Percentiles rank a stretch among this genome's conserved stretches.
These are phyloP conservation scores for Cryptocheilus praepositus DNA, from an alignment of 2,888 invertebrate genomes.

Conservation along the genomic window DNA sequence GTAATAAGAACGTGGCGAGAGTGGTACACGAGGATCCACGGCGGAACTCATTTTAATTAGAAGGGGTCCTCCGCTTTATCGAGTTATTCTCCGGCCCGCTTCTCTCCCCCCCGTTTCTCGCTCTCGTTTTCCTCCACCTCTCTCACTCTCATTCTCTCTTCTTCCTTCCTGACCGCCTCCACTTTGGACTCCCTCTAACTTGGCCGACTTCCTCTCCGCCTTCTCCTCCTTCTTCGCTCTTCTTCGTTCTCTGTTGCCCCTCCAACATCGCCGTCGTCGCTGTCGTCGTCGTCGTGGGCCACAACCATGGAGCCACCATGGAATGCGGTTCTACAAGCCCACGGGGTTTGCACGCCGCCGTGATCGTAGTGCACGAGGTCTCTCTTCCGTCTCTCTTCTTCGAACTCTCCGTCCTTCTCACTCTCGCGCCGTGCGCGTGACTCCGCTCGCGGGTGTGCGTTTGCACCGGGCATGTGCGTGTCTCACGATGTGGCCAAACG, in stretches of 20 bases:
- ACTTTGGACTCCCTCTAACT: conserved; percentile 9
- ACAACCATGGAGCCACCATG: conserved; percentile 63
- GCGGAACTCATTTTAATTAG: conserved; percentile 63
- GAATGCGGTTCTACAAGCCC: conserved; percentile 71
- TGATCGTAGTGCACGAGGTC: conserved; percentile 33
- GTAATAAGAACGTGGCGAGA: conserved; percentile 56
- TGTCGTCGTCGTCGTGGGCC: conserved; percentile 33
- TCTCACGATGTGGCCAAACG: neutral
- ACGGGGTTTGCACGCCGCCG: conserved; percentile 51
- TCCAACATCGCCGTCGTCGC: conserved; percentile 23
- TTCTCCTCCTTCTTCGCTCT: conserved; percentile 35
- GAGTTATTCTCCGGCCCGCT: conserved; percentile 45
- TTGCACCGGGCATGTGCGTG: neutral
- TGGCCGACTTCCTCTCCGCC: conserved; percentile 41
- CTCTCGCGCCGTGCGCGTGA: conserved; percentile 10
- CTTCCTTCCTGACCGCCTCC: conserved; percentile 2
- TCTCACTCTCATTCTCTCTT: conserved; percentile 3
- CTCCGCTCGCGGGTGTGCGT: conserved; percentile 1
- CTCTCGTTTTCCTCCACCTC: neutral
- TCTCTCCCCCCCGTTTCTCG: conserved; percentile 37
- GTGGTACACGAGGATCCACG: conserved; percentile 54
- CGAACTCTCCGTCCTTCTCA: conserved; percentile 8
- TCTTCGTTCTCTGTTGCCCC: conserved; percentile 11
- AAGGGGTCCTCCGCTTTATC: conserved; percentile 58
- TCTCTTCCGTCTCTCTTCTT: conserved; percentile 12